These are phyloP conservation scores for Nyleta sp. DNA, from an alignment of 2,888 invertebrate genomes.

Conservation along the genomic window DNA sequence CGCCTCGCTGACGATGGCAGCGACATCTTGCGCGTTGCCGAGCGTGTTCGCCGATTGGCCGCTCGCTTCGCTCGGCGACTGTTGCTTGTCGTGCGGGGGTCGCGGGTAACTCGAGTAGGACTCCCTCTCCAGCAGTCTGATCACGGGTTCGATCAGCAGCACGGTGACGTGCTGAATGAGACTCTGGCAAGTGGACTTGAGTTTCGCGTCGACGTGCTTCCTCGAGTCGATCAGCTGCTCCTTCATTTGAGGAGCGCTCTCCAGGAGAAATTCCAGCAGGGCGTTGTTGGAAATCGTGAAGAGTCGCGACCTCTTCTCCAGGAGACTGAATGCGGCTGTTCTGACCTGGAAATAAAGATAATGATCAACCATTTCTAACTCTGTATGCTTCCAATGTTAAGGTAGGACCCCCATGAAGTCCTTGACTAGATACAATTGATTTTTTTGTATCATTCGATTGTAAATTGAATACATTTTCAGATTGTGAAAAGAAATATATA, in stretches of 20 bases:
- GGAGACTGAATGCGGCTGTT: constrained; percentile 90
- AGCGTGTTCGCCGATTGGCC: constrained; percentile 13
- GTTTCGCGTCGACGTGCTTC: constrained; percentile 96
- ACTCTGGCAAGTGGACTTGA: constrained; percentile 94
- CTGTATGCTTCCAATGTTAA: too few species aligned
- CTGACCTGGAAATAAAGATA: constrained; percentile 81
- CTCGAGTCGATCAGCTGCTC: constrained; percentile 97
- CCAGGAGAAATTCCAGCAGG: constrained; percentile 93
- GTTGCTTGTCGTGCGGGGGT: constrained; percentile 75
- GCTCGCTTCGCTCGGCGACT: constrained; percentile 78
- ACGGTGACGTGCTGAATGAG: constrained; percentile 92
- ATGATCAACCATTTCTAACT: neutral
- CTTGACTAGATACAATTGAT: too few species aligned
- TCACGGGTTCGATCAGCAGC: constrained; percentile 89
- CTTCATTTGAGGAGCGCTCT: constrained; percentile 96
- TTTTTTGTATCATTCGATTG: too few species aligned
- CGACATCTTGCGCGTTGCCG: constrained; percentile 89
- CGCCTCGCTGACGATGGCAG: constrained; percentile 88
- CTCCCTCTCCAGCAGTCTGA: constrained; percentile 90
- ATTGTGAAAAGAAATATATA: too few species aligned
- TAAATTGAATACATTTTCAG: too few species aligned
- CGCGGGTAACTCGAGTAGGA: constrained; percentile 61
- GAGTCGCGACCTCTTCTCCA: constrained; percentile 91
- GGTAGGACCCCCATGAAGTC: too few species aligned
- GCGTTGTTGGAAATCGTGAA: constrained; percentile 94